Percentiles rank a stretch among this genome's conserved stretches.
phyloP scores from a whole-genome alignment of 2,888 invertebrate species.

The Morpho helenor region DNA sequence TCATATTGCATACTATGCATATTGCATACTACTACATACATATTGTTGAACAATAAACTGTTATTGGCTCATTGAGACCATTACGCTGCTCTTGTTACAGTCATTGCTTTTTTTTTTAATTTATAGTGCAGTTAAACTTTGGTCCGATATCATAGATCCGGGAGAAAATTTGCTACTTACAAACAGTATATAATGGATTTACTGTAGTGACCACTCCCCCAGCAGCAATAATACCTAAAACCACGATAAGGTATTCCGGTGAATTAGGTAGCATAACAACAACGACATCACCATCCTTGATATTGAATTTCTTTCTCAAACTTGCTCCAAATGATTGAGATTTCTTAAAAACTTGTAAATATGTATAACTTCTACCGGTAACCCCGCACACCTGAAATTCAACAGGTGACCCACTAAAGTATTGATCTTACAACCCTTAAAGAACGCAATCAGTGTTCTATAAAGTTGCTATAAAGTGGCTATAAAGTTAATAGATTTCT shows the following conservation, averaged over 20 bases:
- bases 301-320: conserved; percentile 77
- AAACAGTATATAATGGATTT: conserved; percentile 82
- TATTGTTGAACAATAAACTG: too few relatives aligned
- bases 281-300: conserved; percentile 79
- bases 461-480: too few relatives aligned
- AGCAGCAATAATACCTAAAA: conserved; percentile 80
- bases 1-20: too few relatives aligned
- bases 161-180: conserved; percentile 35
- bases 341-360: conserved; percentile 60
- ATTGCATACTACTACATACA: too few relatives aligned
- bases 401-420: background rate
- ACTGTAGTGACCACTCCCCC: conserved; percentile 81
- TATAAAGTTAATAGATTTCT: too few relatives aligned
- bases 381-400: conserved; percentile 34
- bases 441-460: too few relatives aligned
- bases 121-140: too few relatives aligned
- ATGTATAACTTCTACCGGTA: conserved; percentile 35
- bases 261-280: conserved; percentile 83
- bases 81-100: too few relatives aligned
- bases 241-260: conserved; percentile 81
- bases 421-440: background rate
- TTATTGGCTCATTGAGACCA: too few relatives aligned
- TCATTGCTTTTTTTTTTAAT: too few relatives aligned
- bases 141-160: too few relatives aligned
- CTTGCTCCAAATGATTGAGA: conserved; percentile 76